Percentiles rank a stretch among this genome's conserved stretches.
These are phyloP conservation scores for Scotopteryx bipunctaria DNA, from an alignment of 2,888 invertebrate genomes.

Conservation along the genomic window DNA sequence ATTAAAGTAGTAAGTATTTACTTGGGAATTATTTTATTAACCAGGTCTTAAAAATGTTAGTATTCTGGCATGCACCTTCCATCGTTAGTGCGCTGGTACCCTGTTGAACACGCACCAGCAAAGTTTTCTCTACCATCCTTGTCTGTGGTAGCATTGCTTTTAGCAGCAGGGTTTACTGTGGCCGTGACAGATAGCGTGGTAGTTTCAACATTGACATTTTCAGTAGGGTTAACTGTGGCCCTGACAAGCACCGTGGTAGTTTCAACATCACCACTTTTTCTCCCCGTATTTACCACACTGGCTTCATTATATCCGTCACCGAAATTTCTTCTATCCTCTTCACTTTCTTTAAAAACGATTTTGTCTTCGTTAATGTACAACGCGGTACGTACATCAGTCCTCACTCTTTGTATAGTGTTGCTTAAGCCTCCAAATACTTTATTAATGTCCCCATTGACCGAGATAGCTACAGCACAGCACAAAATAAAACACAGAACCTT, in stretches of 20 bases:
- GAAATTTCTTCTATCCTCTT: slow-evolving; percentile 13
- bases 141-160: slow-evolving; percentile 35
- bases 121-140: slow-evolving; percentile 64
- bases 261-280: background rate
- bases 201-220: too few relatives aligned
- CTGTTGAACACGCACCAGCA: slow-evolving; percentile 55
- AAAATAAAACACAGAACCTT: slow-evolving; percentile 44
- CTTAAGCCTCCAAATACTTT: slow-evolving; percentile 48
- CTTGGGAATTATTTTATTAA: background rate
- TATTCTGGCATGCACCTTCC: slow-evolving; percentile 63
- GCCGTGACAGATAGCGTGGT: too few relatives aligned
- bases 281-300: background rate
- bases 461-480: slow-evolving; percentile 42
- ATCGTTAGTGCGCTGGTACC: slow-evolving; percentile 60
- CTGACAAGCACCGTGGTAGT: slow-evolving; percentile 23
- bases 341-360: slow-evolving; percentile 35
- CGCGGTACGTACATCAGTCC: slow-evolving; percentile 43
- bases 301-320: slow-evolving; percentile 1
- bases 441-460: slow-evolving; percentile 45
- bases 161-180: slow-evolving; percentile 22
- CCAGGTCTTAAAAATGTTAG: slow-evolving; percentile 26
- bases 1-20: background rate
- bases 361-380: slow-evolving; percentile 30
- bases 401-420: slow-evolving; percentile 42
- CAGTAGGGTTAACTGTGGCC: slow-evolving; percentile 23